A percentile compares a stretch with the other conserved stretches of the same genome.
Evolutionary conservation across 2,113 vertebrate species (phyloP).

Genomic region (Chloebia gouldiae): DNA sequence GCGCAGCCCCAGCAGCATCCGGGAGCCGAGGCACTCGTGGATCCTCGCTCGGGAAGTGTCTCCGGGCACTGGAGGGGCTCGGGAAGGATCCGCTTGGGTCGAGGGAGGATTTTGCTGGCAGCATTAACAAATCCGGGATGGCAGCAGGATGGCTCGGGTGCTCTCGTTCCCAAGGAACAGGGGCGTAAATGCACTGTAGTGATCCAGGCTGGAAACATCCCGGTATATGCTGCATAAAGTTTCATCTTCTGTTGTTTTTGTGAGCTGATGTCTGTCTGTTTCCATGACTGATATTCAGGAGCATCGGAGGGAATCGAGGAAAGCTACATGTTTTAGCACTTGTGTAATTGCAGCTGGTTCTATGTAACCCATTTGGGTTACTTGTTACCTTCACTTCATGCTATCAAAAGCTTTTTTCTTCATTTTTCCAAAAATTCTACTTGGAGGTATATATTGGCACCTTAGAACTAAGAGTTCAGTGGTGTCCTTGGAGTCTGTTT

Average conservation of each 20-base stretch:
- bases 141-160: rapidly evolving
- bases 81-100: background rate
- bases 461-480: background rate
- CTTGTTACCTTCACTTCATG: background rate
- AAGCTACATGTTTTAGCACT: background rate
- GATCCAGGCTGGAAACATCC: background rate
- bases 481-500: background rate
- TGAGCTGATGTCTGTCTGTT: background rate
- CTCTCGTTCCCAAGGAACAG: rapidly evolving
- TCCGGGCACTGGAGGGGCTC: too few relatives aligned
- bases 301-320: background rate
- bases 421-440: background rate
- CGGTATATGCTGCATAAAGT: rapidly evolving
- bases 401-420: background rate
- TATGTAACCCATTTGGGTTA: background rate
- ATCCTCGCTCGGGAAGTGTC: rapidly evolving
- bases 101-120: background rate
- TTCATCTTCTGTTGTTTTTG: background rate
- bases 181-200: rapidly evolving
- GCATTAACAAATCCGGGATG: rapidly evolving
- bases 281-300: rapidly evolving
- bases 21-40: background rate
- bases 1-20: background rate
- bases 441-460: background rate
- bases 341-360: background rate